phyloP scores from a whole-genome alignment of 2,113 vertebrate species.

The Cavia aperea region DNA sequence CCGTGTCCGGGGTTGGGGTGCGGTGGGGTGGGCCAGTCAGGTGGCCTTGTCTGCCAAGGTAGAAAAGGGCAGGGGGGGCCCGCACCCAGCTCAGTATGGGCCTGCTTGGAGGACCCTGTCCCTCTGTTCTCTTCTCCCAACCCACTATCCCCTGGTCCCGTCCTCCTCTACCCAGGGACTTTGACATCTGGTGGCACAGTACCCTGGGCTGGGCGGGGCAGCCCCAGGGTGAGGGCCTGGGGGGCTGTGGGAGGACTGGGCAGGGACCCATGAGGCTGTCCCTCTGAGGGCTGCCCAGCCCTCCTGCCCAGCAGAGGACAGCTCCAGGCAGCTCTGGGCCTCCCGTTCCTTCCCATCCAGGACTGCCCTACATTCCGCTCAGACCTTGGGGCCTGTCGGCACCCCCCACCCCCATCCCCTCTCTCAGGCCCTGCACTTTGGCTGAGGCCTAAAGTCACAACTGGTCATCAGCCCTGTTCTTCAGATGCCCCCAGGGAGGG shows the following conservation, averaged over 20 bases:
- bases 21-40: not conserved
- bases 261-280: not conserved
- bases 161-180: not conserved
- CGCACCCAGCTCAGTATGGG: not conserved
- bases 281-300: not conserved
- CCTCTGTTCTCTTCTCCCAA: not conserved
- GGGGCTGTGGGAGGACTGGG: not conserved
- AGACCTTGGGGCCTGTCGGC: not conserved
- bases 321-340: not conserved
- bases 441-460: not conserved
- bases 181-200: fast-evolving
- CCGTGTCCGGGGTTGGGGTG: not conserved
- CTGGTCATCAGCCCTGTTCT: not conserved
- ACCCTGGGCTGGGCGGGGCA: not conserved
- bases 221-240: not conserved
- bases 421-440: not conserved
- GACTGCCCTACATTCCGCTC: not conserved
- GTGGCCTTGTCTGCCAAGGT: not conserved
- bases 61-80: not conserved
- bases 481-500: not conserved
- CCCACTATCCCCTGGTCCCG: not conserved
- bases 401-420: not conserved
- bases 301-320: not conserved
- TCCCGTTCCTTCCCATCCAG: not conserved
- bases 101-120: not conserved